Evolutionary conservation across 2,113 vertebrate species (phyloP), one percentile per base, ranked within the genome.

Genomic region (Panurus biarmicus): DNA sequence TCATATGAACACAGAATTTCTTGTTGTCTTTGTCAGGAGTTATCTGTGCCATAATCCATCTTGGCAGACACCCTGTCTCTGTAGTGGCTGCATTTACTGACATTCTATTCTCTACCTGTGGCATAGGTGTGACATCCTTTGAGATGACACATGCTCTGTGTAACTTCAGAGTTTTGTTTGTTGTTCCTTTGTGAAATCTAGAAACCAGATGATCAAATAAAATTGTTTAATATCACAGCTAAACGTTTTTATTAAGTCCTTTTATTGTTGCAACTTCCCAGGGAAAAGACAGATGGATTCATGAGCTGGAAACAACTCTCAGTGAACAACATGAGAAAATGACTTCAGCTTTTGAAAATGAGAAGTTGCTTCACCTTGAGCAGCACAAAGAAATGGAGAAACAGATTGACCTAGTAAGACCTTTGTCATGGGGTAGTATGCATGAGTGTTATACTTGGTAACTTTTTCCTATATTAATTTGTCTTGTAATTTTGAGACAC

Each of bases 361-460:
- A 96, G 54, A 98, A 98, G 90, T 97, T 97, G 45, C 71, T 97
- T 83, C 97, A 98, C 31, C 90, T 97, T 70, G 97, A 99, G 65
- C 98, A 98, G 48, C 97, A 97, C 72, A 98, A 97, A 75, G 98
- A 99, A 76, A 98, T 98, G 94, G 98, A 98, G 96, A 98, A 98
- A 79, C 97, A 98, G 91, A 97, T 98, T 86, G 98, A 98, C 94
- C 93, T 98, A 96, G 99, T 99, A 97, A 98, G 97, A 84, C 35
- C 24, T 66, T 84, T n/a, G 10, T 58, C 7, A 4, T 79, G 24
- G 74, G 54, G 31, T 65, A 44, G 9, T 20, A 15, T 53, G 25
- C 50, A 5, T 48, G 61, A 61, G 7, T 77, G 28, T 58, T 82
- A 11, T 7, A 44, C 22, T 57, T 16, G 2, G 17, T 42, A 79